Conservation (phyloP, 2,113 vertebrate species). For the Phyllostomus hastatus region DNA sequence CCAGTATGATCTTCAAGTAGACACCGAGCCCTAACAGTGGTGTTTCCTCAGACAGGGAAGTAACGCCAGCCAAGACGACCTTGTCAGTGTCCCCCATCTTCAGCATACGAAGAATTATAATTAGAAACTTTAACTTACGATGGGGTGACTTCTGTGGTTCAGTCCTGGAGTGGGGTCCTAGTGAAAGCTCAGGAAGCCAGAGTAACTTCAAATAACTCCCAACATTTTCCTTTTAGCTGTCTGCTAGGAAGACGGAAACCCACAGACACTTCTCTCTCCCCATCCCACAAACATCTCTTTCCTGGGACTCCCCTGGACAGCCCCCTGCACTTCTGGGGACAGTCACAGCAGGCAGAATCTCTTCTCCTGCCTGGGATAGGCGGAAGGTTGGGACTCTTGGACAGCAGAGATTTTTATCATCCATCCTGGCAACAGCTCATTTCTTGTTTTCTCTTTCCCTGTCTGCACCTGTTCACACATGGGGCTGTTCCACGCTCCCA, state of each 20-base stretch:
- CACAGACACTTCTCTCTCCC: neutral
- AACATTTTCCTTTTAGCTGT: neutral
- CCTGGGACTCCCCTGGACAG: neutral
- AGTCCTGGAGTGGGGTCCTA: neutral
- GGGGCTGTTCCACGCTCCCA: neutral
- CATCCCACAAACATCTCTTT: neutral
- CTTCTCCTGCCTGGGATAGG: neutral
- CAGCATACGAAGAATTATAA: neutral
- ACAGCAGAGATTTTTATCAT: neutral
- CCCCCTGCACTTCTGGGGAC: fast-evolving
- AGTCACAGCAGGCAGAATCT: neutral
- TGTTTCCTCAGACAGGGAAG: neutral
- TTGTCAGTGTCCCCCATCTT: neutral
- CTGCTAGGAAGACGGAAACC: neutral
- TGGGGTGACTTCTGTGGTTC: neutral
- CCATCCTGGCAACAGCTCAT: fast-evolving
- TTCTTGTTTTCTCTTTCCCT: neutral
- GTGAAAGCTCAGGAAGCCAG: neutral
- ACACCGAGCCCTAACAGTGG: too few species aligned
- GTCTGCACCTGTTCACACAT: fast-evolving
- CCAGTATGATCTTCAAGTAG: neutral
- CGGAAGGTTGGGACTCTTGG: neutral
- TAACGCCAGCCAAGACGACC: neutral
- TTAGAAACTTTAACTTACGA: neutral
- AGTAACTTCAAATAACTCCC: neutral